These are phyloP conservation scores for Torymus texanus DNA, from an alignment of 2,888 invertebrate species.

Conservation along the genomic window DNA sequence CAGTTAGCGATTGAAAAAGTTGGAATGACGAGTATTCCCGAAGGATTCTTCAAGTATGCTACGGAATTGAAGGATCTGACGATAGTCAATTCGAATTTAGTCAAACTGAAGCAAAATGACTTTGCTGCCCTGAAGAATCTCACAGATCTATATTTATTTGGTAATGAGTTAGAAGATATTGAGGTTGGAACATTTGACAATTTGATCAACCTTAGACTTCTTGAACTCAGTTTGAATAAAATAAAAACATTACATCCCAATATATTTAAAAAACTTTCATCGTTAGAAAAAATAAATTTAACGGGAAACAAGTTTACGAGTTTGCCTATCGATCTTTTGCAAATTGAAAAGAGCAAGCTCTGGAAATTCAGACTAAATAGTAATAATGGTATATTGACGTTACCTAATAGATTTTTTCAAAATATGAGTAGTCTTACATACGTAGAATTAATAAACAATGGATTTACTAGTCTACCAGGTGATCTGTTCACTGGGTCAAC, in stretches of 20 bases:
- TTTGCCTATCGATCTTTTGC: slow-evolving; percentile 79
- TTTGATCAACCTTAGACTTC: not conserved
- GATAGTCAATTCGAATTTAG: slow-evolving; percentile 81
- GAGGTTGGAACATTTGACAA: slow-evolving; percentile 78
- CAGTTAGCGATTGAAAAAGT: not conserved
- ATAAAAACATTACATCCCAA: slow-evolving; percentile 67
- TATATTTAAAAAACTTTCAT: slow-evolving; percentile 58
- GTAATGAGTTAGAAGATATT: slow-evolving; percentile 79
- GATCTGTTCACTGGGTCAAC: slow-evolving; percentile 64
- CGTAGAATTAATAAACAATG: slow-evolving; percentile 78
- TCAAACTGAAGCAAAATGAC: slow-evolving; percentile 70
- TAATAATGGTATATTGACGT: slow-evolving; percentile 77
- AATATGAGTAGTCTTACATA: slow-evolving; percentile 78
- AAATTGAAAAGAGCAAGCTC: slow-evolving; percentile 76
- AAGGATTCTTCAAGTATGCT: slow-evolving; percentile 80
- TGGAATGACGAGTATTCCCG: slow-evolving; percentile 75
- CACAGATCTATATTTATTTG: slow-evolving; percentile 80
- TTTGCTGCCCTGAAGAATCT: slow-evolving; percentile 71
- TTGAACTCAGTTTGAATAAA: not conserved
- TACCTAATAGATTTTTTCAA: slow-evolving; percentile 80
- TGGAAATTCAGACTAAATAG: slow-evolving; percentile 72
- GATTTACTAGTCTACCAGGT: slow-evolving; percentile 78
- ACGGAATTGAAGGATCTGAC: slow-evolving; percentile 79
- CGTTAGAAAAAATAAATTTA: slow-evolving; percentile 67
- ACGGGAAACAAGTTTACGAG: slow-evolving; percentile 80